phyloP scores from a whole-genome alignment of 2,113 vertebrate genomes.

The Ammodytes dubius region DNA sequence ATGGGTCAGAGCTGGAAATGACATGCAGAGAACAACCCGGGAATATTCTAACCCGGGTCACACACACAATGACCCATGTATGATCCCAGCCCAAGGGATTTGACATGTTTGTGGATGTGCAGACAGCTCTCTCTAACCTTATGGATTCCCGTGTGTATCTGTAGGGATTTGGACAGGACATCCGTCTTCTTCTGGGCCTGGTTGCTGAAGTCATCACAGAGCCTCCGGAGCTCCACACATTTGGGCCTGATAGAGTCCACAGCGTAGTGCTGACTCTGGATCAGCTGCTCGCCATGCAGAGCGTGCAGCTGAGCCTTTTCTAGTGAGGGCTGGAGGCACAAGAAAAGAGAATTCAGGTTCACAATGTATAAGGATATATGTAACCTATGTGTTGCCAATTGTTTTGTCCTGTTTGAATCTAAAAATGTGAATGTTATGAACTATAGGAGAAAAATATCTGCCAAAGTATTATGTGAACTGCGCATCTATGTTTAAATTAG shows the following conservation, averaged over 20 bases:
- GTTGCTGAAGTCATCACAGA: constrained; percentile 94
- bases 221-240: constrained; percentile 92
- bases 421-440: no score
- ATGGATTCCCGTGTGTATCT: constrained; percentile 90
- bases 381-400: not conserved
- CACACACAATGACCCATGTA: no score
- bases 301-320: constrained; percentile 93
- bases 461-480: no score
- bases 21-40: no score
- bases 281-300: constrained; percentile 92
- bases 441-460: no score
- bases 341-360: constrained; percentile 12
- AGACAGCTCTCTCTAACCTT: constrained; percentile 82
- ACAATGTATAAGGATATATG: not conserved
- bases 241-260: constrained; percentile 94
- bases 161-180: constrained; percentile 90
- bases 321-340: constrained; percentile 84
- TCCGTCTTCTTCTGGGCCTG: constrained; percentile 92
- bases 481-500: no score
- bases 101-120: not conserved
- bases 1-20: no score
- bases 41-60: no score
- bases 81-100: not conserved
- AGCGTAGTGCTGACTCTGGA: constrained; percentile 95
- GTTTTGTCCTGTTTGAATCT: not conserved